Evolutionary conservation across 1,140 invertebrate species (phyloP).

Genomic region (Drosophila azteca): DNA sequence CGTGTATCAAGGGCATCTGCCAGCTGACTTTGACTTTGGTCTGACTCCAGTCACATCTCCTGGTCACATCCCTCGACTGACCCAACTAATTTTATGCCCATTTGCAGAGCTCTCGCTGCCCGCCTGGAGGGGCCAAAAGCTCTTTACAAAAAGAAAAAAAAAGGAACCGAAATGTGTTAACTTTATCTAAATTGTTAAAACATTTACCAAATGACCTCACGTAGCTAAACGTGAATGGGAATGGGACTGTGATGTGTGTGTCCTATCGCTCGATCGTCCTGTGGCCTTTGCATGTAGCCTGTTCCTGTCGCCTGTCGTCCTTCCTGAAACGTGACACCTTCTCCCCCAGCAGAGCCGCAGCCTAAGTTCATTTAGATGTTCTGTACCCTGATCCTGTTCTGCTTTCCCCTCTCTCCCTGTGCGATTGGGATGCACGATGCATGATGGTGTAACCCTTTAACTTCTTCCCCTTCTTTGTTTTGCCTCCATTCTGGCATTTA

Average conservation of each 20-base stretch:
- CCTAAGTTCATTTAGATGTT: conserved; percentile 66
- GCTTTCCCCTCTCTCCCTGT: conserved; percentile 47
- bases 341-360: background rate
- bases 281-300: conserved; percentile 42
- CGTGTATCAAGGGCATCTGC: conserved; percentile 63
- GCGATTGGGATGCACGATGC: conserved; percentile 72
- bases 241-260: conserved; percentile 21
- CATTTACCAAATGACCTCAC: conserved; percentile 83
- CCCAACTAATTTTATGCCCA: conserved; percentile 81
- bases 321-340: conserved; percentile 46
- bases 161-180: conserved; percentile 77
- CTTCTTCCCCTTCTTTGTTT: conserved; percentile 17
- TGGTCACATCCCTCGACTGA: conserved; percentile 74
- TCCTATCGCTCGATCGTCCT: conserved; percentile 57
- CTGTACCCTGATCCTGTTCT: background rate
- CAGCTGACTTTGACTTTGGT: conserved; percentile 39
- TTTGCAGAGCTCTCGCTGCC: conserved; percentile 46
- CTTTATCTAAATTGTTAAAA: conserved; percentile 83
- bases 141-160: conserved; percentile 57
- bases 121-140: conserved; percentile 33
- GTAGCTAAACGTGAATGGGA: conserved; percentile 51
- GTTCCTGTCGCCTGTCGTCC: conserved; percentile 38
- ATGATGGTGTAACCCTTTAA: conserved; percentile 66
- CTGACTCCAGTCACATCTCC: background rate
- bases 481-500: conserved; percentile 59